Percentiles rank a stretch among this genome's conserved stretches.
Evolutionary conservation across 2,113 vertebrate species (phyloP).

Genomic region (Colaptes auratus): DNA sequence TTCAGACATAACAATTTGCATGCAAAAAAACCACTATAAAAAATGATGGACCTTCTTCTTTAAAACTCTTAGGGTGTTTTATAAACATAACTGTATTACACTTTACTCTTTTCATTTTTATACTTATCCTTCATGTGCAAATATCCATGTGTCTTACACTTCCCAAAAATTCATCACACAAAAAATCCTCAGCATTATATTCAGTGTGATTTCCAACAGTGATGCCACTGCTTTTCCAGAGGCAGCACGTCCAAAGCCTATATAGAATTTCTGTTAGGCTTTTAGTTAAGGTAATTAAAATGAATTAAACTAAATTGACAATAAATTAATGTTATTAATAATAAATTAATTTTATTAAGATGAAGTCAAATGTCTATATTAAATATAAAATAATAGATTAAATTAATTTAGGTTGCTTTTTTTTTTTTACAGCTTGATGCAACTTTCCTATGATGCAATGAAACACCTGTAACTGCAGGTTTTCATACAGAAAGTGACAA

Average conservation of each 20-base stretch:
- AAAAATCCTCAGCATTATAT: background rate
- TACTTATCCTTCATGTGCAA: background rate
- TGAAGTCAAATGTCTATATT: too few relatives aligned
- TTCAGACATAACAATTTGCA: background rate
- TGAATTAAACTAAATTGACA: too few relatives aligned
- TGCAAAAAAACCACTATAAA: background rate
- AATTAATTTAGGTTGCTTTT: background rate
- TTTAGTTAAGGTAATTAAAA: background rate
- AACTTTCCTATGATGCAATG: background rate
- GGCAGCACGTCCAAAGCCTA: background rate
- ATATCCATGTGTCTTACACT: background rate
- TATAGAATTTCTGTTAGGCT: background rate
- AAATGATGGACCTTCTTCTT: background rate
- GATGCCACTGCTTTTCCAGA: background rate
- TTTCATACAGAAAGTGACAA: background rate
- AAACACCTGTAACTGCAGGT: background rate
- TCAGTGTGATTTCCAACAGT: background rate
- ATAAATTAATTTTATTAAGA: too few relatives aligned
- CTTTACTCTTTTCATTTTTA: background rate
- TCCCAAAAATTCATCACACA: background rate
- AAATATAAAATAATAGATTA: background rate
- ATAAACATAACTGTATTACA: background rate
- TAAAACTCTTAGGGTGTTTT: background rate
- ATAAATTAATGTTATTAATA: background rate
- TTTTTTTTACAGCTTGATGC: background rate